These are phyloP conservation scores for Python bivittatus DNA, from an alignment of 2,113 vertebrate species.

Conservation along the genomic window DNA sequence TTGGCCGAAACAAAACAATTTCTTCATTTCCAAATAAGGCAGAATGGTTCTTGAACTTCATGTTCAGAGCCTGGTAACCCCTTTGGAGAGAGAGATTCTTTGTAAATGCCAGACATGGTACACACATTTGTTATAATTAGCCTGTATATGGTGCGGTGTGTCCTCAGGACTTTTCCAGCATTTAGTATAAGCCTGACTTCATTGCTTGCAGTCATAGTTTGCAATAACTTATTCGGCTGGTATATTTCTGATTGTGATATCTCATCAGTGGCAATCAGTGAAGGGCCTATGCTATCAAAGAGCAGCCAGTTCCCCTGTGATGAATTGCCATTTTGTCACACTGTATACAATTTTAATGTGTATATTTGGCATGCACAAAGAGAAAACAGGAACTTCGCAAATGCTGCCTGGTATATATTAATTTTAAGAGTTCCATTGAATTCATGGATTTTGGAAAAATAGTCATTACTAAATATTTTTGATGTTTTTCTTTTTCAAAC, in stretches of 20 bases:
- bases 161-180: conserved; percentile 54
- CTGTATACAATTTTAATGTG: conserved; percentile 42
- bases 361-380: neutral
- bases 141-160: conserved; percentile 43
- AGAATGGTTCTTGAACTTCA: conserved; percentile 44
- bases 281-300: conserved; percentile 54
- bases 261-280: conserved; percentile 54
- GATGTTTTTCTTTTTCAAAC: neutral
- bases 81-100: conserved; percentile 53
- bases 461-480: neutral
- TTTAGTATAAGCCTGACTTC: conserved; percentile 54
- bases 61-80: conserved; percentile 53
- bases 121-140: conserved; percentile 53
- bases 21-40: conserved; percentile 56
- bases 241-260: conserved; percentile 38
- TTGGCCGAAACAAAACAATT: conserved; percentile 49
- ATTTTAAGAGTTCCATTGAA: neutral
- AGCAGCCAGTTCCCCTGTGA: conserved; percentile 48
- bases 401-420: conserved; percentile 28
- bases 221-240: conserved; percentile 41
- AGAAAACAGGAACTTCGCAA: conserved; percentile 26
- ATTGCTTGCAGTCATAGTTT: conserved; percentile 42
- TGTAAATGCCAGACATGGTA: conserved; percentile 46
- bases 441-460: neutral
- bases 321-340: conserved; percentile 61